phyloP scores from a whole-genome alignment of 2,797 vertebrate genomes.

The Balearica regulorum region DNA sequence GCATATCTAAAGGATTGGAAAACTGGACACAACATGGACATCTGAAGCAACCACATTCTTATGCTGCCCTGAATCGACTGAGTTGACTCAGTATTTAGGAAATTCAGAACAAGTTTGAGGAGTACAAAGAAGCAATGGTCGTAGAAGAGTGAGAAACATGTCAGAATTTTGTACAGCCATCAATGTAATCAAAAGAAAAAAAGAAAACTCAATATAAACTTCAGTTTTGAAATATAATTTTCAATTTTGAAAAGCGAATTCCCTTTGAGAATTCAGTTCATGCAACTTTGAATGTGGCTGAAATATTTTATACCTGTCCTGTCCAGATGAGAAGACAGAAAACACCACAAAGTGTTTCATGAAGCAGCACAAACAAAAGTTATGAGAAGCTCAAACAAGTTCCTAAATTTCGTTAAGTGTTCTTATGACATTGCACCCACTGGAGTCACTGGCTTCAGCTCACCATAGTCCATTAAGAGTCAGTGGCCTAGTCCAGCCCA shows the following conservation, averaged over 20 bases:
- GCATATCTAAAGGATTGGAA: background rate
- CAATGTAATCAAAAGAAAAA: background rate
- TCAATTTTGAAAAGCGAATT: no score
- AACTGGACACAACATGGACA: background rate
- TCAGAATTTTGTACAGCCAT: background rate
- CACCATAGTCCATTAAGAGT: background rate
- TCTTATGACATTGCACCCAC: background rate
- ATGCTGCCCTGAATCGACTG: accelerated
- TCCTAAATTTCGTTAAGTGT: background rate
- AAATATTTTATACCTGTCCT: no score
- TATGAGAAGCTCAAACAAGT: background rate
- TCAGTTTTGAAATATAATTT: background rate
- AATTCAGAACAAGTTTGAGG: background rate
- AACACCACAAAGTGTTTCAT: background rate
- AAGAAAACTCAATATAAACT: background rate
- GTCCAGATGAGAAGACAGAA: background rate
- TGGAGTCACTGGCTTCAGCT: background rate
- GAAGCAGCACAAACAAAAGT: background rate
- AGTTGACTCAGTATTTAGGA: background rate
- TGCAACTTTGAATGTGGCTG: background rate
- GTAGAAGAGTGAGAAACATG: background rate
- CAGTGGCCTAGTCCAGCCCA: background rate
- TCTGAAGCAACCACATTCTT: background rate
- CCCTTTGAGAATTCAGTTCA: background rate
- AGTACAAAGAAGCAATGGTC: background rate